Evolutionary conservation across 2,797 vertebrate species (phyloP).

Genomic region (Xiphophorus birchmanni): DNA sequence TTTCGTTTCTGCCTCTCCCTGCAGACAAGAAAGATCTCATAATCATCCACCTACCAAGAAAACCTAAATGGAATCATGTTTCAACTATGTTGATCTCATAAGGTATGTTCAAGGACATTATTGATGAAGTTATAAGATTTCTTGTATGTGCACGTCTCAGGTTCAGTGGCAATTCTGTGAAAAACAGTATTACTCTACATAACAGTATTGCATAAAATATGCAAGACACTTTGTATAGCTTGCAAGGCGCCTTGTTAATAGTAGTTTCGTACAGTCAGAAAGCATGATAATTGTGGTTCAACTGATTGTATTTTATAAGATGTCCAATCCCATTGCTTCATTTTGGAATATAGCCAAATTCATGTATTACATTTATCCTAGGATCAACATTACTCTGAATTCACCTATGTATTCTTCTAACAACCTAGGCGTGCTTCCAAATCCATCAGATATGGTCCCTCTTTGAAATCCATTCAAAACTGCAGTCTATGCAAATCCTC

Average conservation of each 20-base stretch:
- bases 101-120: too few relatives aligned
- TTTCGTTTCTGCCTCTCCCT: not conserved
- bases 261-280: not conserved
- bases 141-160: not conserved
- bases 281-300: slow-evolving; percentile 26
- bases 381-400: slow-evolving; percentile 53
- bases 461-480: slow-evolving; percentile 51
- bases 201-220: too few relatives aligned
- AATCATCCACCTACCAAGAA: too few relatives aligned
- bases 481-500: slow-evolving; percentile 52
- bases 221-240: too few relatives aligned
- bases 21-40: too few relatives aligned
- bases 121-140: too few relatives aligned
- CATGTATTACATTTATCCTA: slow-evolving; percentile 65
- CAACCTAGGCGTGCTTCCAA: slow-evolving; percentile 45
- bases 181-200: not conserved
- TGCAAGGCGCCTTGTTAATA: too few relatives aligned
- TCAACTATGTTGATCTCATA: too few relatives aligned
- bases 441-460: slow-evolving; percentile 59
- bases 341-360: slow-evolving; percentile 51
- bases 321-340: slow-evolving; percentile 46
- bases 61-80: too few relatives aligned
- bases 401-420: slow-evolving; percentile 51
- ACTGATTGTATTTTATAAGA: slow-evolving; percentile 27
- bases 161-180: not conserved